These are phyloP conservation scores for Lissonota sp. DNA, from an alignment of 2,888 invertebrate genomes.

Conservation along the genomic window DNA sequence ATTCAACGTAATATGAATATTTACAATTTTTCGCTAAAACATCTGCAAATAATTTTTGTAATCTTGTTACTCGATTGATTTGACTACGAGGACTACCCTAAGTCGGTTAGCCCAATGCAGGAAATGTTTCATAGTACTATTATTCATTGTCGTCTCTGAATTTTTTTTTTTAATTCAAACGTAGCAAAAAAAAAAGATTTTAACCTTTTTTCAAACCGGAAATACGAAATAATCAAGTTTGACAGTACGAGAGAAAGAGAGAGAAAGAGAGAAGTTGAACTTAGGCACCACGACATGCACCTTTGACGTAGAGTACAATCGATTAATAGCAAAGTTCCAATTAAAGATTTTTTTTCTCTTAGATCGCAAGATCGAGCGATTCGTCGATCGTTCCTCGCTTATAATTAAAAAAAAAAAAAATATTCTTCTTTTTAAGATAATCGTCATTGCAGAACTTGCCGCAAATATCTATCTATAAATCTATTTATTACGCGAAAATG, in stretches of 20 bases:
- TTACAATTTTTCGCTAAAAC: no score
- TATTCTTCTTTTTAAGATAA: background rate
- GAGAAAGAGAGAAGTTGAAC: constrained; percentile 40
- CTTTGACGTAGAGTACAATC: constrained; percentile 82
- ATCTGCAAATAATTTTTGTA: no score
- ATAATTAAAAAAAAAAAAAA: constrained; percentile 9
- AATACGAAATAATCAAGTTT: constrained; percentile 59
- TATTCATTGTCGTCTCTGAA: background rate
- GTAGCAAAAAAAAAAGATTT: background rate
- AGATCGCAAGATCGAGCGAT: background rate
- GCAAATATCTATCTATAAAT: constrained; percentile 47
- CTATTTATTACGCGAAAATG: no score
- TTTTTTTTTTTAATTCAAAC: background rate
- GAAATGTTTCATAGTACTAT: background rate
- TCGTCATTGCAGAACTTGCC: constrained; percentile 44
- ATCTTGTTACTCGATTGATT: no score
- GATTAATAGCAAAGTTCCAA: constrained; percentile 79
- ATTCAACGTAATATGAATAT: no score
- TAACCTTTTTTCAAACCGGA: background rate
- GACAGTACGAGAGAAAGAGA: constrained; percentile 17
- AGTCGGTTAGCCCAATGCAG: constrained; percentile 34
- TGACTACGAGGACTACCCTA: no score
- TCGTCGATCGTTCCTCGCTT: background rate
- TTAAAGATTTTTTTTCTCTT: constrained; percentile 68
- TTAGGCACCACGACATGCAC: constrained; percentile 73